Conservation (phyloP, 2,113 vertebrate species). For the Phylloscopus trochiloides region DNA sequence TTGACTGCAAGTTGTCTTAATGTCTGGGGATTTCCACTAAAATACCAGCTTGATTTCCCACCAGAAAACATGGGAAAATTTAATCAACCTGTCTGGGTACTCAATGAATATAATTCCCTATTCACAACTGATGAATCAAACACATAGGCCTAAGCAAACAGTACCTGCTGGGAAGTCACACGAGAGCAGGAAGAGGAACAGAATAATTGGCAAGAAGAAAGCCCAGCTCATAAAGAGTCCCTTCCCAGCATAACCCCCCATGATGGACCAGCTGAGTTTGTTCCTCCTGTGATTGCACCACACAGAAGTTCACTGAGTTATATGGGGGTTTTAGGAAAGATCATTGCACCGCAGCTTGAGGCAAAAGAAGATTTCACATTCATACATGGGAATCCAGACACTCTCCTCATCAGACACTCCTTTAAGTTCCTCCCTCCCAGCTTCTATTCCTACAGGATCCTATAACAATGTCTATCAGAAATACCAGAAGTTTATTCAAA, state of each 20-base stretch:
- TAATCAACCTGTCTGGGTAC: conserved; percentile 53
- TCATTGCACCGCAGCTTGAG: neutral
- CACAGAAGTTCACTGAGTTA: neutral
- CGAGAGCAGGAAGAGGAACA: neutral
- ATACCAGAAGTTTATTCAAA: neutral
- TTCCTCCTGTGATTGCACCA: neutral
- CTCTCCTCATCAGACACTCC: neutral
- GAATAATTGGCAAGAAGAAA: neutral
- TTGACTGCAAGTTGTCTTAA: neutral
- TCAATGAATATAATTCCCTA: conserved; percentile 17
- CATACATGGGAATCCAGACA: neutral
- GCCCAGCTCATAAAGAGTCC: neutral
- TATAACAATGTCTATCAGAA: neutral
- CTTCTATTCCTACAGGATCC: neutral
- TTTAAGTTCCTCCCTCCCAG: neutral
- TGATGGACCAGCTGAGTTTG: neutral
- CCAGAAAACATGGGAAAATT: conserved; percentile 35
- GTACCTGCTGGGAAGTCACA: neutral
- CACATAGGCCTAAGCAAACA: conserved; percentile 26
- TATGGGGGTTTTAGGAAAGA: neutral
- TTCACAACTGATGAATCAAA: conserved; percentile 34
- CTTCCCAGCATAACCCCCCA: neutral
- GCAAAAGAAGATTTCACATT: neutral
- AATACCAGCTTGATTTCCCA: conserved; percentile 59
- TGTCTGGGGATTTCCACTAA: conserved; percentile 24